A percentile compares a stretch with the other conserved stretches of the same genome.
These are phyloP conservation scores for Apistogramma diplotaenia DNA, from an alignment of 2,113 vertebrate species.

Conservation along the genomic window DNA sequence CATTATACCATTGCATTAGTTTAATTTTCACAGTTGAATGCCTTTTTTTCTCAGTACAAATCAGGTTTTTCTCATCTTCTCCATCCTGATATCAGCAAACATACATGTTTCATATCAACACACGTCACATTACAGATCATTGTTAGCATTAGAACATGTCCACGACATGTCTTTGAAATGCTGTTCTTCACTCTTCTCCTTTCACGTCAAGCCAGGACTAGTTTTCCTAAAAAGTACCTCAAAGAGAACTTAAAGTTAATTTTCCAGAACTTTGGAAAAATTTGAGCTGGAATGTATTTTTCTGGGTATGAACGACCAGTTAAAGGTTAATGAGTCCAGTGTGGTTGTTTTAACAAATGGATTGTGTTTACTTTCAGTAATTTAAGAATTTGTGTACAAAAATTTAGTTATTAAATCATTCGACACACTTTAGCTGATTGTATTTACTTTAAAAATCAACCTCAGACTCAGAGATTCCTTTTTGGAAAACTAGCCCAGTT, in stretches of 20 bases:
- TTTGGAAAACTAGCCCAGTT: constrained; percentile 39
- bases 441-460: background rate
- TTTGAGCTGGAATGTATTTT: background rate
- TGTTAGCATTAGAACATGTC: constrained; percentile 33
- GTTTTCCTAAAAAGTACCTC: constrained; percentile 38
- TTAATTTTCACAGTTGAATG: constrained; percentile 65
- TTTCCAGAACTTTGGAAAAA: background rate
- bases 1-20: constrained; percentile 20
- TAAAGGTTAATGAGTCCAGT: background rate
- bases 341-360: background rate
- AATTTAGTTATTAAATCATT: background rate
- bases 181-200: background rate
- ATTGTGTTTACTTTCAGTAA: background rate
- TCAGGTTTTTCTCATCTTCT: background rate
- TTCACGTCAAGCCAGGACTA: background rate
- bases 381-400: background rate
- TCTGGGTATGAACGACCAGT: no score
- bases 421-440: background rate
- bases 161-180: constrained; percentile 24
- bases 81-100: constrained; percentile 31
- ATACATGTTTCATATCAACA: constrained; percentile 43
- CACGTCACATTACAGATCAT: constrained; percentile 43
- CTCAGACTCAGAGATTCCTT: background rate
- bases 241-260: background rate
- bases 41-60: constrained; percentile 19